Percentiles rank a stretch among this genome's conserved stretches.
These are phyloP conservation scores for Drosophila greeni DNA, from an alignment of 2,888 invertebrate genomes.

Conservation along the genomic window DNA sequence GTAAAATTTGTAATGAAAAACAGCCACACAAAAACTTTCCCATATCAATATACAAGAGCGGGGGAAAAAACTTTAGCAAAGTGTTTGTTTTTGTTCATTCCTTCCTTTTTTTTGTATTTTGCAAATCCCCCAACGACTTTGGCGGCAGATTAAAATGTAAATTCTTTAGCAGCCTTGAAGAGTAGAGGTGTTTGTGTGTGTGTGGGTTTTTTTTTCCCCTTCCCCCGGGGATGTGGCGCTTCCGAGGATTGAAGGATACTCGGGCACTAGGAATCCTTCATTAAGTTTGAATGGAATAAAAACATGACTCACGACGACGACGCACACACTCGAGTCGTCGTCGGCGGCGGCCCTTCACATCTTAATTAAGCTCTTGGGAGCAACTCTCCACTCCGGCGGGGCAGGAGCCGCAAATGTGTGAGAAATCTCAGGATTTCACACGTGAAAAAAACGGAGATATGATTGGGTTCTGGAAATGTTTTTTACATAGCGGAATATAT, in stretches of 20 bases:
- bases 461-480: no score
- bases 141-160: constrained; percentile 70
- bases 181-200: constrained; percentile 32
- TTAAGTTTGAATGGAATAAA: constrained; percentile 74
- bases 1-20: constrained; percentile 65
- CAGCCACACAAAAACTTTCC: constrained; percentile 55
- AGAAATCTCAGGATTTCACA: constrained; percentile 55
- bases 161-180: constrained; percentile 51
- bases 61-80: constrained; percentile 38
- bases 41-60: constrained; percentile 42
- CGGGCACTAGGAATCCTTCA: constrained; percentile 59
- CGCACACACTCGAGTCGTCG: constrained; percentile 30
- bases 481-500: no score
- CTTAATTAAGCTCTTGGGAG: constrained; percentile 70
- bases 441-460: constrained; percentile 9
- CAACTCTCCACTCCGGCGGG: constrained; percentile 45
- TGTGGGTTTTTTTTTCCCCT: background rate
- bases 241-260: constrained; percentile 18
- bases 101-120: background rate
- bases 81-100: constrained; percentile 46
- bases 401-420: constrained; percentile 50
- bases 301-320: constrained; percentile 38
- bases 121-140: constrained; percentile 63
- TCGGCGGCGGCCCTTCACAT: constrained; percentile 53
- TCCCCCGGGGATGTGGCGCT: constrained; percentile 23